Conservation (phyloP, 2,888 invertebrate species). For the Andricus quercusramuli region DNA sequence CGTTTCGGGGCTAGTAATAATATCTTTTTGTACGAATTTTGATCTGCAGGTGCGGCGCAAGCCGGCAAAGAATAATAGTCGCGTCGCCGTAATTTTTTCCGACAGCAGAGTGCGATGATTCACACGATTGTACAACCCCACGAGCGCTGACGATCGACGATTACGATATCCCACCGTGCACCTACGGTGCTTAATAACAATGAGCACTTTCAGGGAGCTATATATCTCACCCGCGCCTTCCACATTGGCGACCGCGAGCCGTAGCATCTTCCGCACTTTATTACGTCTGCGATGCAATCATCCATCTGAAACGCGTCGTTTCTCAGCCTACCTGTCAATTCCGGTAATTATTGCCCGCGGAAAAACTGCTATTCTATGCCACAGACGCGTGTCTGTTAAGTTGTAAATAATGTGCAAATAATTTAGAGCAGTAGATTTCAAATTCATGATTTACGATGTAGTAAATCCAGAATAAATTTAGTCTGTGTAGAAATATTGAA, state of each 20-base stretch:
- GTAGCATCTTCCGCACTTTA: constrained; percentile 66
- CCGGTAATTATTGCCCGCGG: constrained; percentile 13
- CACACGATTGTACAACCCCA: constrained; percentile 57
- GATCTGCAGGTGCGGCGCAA: constrained; percentile 36
- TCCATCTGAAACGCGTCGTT: constrained; percentile 29
- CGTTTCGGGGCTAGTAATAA: constrained; percentile 15
- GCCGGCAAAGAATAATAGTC: constrained; percentile 37
- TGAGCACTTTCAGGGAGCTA: constrained; percentile 65
- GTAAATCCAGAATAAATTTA: background rate
- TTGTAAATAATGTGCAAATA: background rate
- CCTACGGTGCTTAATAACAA: constrained; percentile 68
- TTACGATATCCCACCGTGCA: constrained; percentile 64
- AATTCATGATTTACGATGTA: background rate
- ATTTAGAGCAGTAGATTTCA: background rate
- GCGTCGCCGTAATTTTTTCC: constrained; percentile 31
- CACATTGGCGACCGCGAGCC: constrained; percentile 57
- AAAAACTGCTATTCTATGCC: background rate
- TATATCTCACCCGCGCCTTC: constrained; percentile 62
- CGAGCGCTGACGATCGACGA: constrained; percentile 65
- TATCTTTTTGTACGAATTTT: constrained; percentile 41
- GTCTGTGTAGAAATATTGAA: background rate
- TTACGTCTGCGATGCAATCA: constrained; percentile 49
- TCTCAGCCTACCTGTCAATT: constrained; percentile 35
- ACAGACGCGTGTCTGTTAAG: constrained; percentile 37
- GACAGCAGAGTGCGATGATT: constrained; percentile 62